phyloP scores from a whole-genome alignment of 2,888 invertebrate genomes.

The Eupithecia subumbrata region DNA sequence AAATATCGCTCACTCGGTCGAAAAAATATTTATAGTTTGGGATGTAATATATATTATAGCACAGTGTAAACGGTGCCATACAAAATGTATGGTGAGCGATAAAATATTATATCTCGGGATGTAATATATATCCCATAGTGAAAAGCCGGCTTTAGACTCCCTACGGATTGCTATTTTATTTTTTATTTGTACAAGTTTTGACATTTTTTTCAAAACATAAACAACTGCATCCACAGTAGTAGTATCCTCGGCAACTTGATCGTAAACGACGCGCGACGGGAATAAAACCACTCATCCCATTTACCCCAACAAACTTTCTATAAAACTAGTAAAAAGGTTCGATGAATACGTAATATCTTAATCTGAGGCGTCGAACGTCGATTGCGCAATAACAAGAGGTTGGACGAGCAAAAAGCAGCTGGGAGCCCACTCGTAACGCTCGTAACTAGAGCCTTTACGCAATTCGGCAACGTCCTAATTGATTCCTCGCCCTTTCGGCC shows the following conservation, averaged over 20 bases:
- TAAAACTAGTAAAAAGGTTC: constrained; percentile 65
- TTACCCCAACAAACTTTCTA: constrained; percentile 49
- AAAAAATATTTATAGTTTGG: too few relatives aligned
- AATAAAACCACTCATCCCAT: constrained; percentile 43
- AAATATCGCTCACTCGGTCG: too few relatives aligned
- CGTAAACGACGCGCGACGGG: constrained; percentile 39
- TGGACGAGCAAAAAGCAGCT: constrained; percentile 82
- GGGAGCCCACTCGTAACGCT: constrained; percentile 75
- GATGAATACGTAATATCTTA: constrained; percentile 78
- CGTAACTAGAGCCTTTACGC: constrained; percentile 81
- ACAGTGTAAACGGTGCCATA: too few relatives aligned
- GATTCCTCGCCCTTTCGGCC: constrained; percentile 81
- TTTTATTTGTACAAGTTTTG: constrained; percentile 11
- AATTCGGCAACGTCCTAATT: constrained; percentile 82
- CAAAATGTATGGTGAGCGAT: too few relatives aligned
- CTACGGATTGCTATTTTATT: constrained; percentile 44
- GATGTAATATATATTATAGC: too few relatives aligned
- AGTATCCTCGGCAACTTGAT: constrained; percentile 16
- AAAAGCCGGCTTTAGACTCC: too few relatives aligned
- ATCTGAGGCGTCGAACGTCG: constrained; percentile 76
- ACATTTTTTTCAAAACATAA: background rate
- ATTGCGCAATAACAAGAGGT: constrained; percentile 80
- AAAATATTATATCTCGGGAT: too few relatives aligned
- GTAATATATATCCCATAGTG: too few relatives aligned
- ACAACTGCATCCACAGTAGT: constrained; percentile 6